These are phyloP conservation scores for Physocephala rufipes DNA, from an alignment of 2,888 invertebrate genomes.

Conservation along the genomic window DNA sequence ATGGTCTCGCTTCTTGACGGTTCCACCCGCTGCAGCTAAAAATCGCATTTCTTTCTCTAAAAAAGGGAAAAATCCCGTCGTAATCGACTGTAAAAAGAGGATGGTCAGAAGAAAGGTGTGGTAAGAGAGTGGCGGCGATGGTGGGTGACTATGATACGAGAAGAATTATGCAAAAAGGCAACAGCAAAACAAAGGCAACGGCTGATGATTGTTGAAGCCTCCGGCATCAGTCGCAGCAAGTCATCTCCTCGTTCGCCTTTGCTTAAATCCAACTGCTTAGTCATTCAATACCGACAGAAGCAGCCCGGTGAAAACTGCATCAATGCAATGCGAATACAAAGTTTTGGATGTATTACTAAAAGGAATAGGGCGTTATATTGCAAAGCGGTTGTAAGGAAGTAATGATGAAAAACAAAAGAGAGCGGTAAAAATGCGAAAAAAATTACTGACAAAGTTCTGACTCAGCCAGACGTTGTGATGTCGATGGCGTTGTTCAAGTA, in stretches of 20 bases:
- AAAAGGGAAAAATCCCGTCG: constrained; percentile 6
- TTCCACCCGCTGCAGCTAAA: background rate
- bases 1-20: constrained; percentile 11
- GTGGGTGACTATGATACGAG: background rate
- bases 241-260: background rate
- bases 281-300: constrained; percentile 34
- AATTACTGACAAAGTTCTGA: background rate
- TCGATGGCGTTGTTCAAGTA: too few species aligned
- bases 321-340: constrained; percentile 20
- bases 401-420: background rate
- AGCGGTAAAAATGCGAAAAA: background rate
- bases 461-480: constrained; percentile 3
- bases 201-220: constrained; percentile 8
- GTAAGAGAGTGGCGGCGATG: background rate
- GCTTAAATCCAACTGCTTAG: constrained; percentile 27
- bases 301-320: constrained; percentile 33
- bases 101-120: background rate
- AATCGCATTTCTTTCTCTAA: constrained; percentile 12
- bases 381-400: background rate
- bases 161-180: too few species aligned
- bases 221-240: constrained; percentile 22
- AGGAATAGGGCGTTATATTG: background rate
- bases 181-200: constrained; percentile 14
- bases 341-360: background rate
- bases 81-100: constrained; percentile 12